Evolutionary conservation across 2,888 invertebrate species (phyloP), one percentile per base, ranked within the genome.

Genomic region (Listrodromus nycthemerus): DNA sequence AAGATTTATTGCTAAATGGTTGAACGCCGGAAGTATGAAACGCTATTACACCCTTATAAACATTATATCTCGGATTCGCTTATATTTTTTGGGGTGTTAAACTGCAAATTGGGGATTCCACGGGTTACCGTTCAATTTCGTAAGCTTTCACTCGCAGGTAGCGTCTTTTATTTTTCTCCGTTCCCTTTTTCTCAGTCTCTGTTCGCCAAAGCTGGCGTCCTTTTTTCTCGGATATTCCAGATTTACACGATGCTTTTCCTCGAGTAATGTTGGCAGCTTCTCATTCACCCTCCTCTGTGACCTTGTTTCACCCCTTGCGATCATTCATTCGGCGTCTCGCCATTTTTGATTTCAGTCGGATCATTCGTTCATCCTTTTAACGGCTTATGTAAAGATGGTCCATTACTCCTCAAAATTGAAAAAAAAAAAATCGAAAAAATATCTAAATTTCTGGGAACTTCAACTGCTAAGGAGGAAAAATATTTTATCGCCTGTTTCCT

Each of bases 21-120:
- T 55, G 21, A 21, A 30, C 16, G 30, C 58, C 16, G 16, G 27
- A 61, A 61, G 61, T 30, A 30, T 7, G n/a, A 27, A 61, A 5
- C 61, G 27, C n/a, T 27, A 30, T 30, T 61, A 30, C 61, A 24
- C 41, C 65, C 21, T 58, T 58, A 1, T 6, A 19, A 27, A 61
- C 27, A 48, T 58, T 58, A 13, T 33, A 55, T 6, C 21, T 13
- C 71, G 50, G 16, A 70, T 70, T 45, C 45, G 55, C 77, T 52
- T 66, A 67, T 61, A 30, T 82, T 52, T 77, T 58, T 77, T 37
- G 45, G 69, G 58, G 67, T 55, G 84, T 86, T 85, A 84, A 87
- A 87, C 83, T 84, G 87, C 83, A 84, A 79, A 86, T 86, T 87
- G 84, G 78, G 84, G 86, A 83, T 86, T 85, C 67, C 61, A 69